Percentiles rank a stretch among this genome's conserved stretches.
These are phyloP conservation scores for Drosophila meridionalis DNA, from an alignment of 2,888 invertebrate genomes.

Conservation along the genomic window DNA sequence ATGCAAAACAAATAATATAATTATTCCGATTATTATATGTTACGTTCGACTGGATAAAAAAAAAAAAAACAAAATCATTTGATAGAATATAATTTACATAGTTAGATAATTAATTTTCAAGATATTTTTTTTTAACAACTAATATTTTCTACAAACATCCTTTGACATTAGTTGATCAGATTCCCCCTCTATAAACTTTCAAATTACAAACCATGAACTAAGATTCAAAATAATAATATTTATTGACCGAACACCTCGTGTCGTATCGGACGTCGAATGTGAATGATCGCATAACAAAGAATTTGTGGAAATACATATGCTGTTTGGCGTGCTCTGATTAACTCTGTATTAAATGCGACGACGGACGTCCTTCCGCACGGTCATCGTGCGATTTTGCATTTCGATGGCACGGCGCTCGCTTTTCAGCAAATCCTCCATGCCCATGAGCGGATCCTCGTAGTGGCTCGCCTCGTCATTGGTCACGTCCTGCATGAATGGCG, in stretches of 20 bases:
- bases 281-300: slow-evolving; percentile 19
- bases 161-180: no score
- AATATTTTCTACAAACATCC: no score
- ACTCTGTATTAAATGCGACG: slow-evolving; percentile 10
- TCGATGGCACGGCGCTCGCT: slow-evolving; percentile 9
- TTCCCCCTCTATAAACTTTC: neutral
- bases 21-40: neutral
- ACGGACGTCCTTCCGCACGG: slow-evolving; percentile 6
- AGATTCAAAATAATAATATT: neutral
- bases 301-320: slow-evolving; percentile 17
- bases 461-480: neutral
- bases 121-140: no score
- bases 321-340: neutral
- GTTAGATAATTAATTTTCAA: no score
- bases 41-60: neutral
- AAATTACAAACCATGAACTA: neutral
- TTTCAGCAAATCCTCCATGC: slow-evolving; percentile 15
- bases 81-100: neutral
- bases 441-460: neutral
- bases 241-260: slow-evolving; percentile 1
- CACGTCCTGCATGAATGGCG: slow-evolving; percentile 1
- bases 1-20: neutral
- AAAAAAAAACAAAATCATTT: neutral
- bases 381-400: neutral
- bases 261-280: neutral